Percentiles rank a stretch among this genome's conserved stretches.
These are phyloP conservation scores for Araneus ventricosus DNA, from an alignment of 1,140 invertebrate species.

Conservation along the genomic window DNA sequence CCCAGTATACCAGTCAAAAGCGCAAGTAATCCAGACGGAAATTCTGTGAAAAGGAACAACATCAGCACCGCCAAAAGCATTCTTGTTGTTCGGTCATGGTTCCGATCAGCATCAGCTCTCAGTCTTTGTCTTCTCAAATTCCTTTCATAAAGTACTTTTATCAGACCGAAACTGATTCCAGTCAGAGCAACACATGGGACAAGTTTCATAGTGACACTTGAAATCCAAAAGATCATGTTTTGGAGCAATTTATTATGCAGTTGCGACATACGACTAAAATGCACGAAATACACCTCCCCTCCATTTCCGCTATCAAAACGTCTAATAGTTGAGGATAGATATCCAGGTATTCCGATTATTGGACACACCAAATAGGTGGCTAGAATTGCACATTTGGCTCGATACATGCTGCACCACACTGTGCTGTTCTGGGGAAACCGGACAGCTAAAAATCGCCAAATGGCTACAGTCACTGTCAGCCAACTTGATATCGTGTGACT, in stretches of 20 bases:
- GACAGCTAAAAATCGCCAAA: slow-evolving; percentile 95
- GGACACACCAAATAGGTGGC: slow-evolving; percentile 87
- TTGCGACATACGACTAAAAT: slow-evolving; percentile 82
- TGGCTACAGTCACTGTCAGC: slow-evolving; percentile 92
- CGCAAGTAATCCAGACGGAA: slow-evolving; percentile 92
- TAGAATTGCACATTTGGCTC: slow-evolving; percentile 87
- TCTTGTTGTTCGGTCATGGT: slow-evolving; percentile 88
- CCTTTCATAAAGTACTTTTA: slow-evolving; percentile 82
- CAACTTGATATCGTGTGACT: slow-evolving; percentile 96
- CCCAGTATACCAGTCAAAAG: slow-evolving; percentile 87
- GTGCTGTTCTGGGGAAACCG: slow-evolving; percentile 69
- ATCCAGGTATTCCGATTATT: slow-evolving; percentile 86
- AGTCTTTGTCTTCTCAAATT: slow-evolving; percentile 86
- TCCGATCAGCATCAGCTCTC: slow-evolving; percentile 47
- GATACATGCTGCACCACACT: slow-evolving; percentile 76
- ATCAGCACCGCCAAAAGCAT: slow-evolving; percentile 92
- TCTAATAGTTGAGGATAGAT: slow-evolving; percentile 74
- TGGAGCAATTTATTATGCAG: slow-evolving; percentile 83
- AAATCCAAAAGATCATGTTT: slow-evolving; percentile 91
- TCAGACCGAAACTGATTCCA: slow-evolving; percentile 89
- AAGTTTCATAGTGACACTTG: slow-evolving; percentile 90
- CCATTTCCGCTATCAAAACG: not conserved
- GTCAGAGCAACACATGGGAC: slow-evolving; percentile 90
- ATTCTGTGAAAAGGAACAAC: slow-evolving; percentile 81
- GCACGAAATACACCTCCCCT: slow-evolving; percentile 83